These are phyloP conservation scores for Drosophila equinoxialis DNA, from an alignment of 1,140 invertebrate species.

Conservation along the genomic window DNA sequence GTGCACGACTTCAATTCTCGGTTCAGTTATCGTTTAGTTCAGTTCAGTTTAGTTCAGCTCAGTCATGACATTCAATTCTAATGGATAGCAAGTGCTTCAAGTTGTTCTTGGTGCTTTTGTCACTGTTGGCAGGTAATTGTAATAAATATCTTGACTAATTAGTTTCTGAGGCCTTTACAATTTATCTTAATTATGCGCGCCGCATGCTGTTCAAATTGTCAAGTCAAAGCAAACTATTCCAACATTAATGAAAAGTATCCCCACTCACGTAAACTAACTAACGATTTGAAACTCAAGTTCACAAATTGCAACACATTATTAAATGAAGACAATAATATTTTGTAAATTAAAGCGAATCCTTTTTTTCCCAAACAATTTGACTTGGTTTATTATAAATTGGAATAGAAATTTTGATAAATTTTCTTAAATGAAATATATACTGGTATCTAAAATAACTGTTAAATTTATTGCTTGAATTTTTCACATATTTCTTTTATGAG, in stretches of 20 bases:
- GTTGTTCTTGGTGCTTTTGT: constrained; percentile 6
- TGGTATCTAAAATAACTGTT: no score
- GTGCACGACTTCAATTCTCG: constrained; percentile 55
- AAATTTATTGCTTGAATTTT: no score
- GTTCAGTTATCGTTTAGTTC: background rate
- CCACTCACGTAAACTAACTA: background rate
- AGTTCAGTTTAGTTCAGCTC: constrained; percentile 6
- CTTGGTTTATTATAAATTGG: no score
- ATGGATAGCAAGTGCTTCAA: constrained; percentile 35
- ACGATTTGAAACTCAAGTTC: background rate
- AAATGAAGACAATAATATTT: background rate
- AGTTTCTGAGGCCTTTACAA: constrained; percentile 61
- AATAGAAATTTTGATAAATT: no score
- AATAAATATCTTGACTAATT: constrained; percentile 77
- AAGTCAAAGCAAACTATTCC: constrained; percentile 25
- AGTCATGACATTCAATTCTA: constrained; percentile 52
- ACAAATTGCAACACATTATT: background rate
- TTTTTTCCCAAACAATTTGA: no score
- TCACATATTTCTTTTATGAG: no score
- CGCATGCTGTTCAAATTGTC: background rate
- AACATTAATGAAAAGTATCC: constrained; percentile 12
- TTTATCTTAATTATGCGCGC: constrained; percentile 69
- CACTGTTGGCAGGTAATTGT: constrained; percentile 70
- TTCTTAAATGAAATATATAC: no score
- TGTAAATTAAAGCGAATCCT: no score